Evolutionary conservation across 1,140 invertebrate genomes (phyloP).

Genomic region (Akabosia matsudoensis): DNA sequence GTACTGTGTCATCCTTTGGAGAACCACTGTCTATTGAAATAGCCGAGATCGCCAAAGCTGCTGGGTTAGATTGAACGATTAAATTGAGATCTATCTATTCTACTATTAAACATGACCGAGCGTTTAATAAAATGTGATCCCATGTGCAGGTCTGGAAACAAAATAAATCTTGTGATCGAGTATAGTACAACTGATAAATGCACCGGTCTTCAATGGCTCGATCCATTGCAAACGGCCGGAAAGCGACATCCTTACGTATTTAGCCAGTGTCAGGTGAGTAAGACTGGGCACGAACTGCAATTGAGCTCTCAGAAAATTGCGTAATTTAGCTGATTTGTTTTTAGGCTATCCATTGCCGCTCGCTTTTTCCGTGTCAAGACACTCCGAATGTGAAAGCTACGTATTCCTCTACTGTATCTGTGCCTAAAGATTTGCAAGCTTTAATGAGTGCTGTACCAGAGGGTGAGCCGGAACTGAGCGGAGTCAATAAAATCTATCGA

Average conservation of each 20-base stretch:
- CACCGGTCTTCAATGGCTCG: conserved; percentile 85
- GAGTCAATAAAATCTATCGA: conserved; percentile 53
- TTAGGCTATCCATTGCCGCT: conserved; percentile 82
- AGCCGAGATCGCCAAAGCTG: conserved; percentile 51
- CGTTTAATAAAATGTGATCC: conserved; percentile 10
- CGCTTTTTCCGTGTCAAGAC: conserved; percentile 89
- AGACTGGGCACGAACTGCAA: background rate
- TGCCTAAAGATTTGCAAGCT: conserved; percentile 71
- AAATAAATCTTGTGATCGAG: conserved; percentile 60
- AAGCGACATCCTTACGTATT: conserved; percentile 84
- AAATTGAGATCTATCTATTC: conserved; percentile 57
- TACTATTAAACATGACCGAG: conserved; percentile 40
- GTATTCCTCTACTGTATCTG: conserved; percentile 74
- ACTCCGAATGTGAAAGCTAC: conserved; percentile 85
- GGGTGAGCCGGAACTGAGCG: conserved; percentile 51
- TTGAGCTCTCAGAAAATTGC: background rate
- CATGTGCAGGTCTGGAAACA: conserved; percentile 4
- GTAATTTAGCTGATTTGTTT: background rate
- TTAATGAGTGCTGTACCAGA: conserved; percentile 82
- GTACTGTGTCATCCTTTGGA: conserved; percentile 66
- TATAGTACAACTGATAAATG: conserved; percentile 72
- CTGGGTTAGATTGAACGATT: background rate
- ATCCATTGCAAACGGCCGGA: conserved; percentile 79
- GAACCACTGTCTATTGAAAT: conserved; percentile 71
- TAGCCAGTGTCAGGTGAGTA: conserved; percentile 79